Evolutionary conservation across 2,113 vertebrate species (phyloP).

Genomic region (Vimba vimba): DNA sequence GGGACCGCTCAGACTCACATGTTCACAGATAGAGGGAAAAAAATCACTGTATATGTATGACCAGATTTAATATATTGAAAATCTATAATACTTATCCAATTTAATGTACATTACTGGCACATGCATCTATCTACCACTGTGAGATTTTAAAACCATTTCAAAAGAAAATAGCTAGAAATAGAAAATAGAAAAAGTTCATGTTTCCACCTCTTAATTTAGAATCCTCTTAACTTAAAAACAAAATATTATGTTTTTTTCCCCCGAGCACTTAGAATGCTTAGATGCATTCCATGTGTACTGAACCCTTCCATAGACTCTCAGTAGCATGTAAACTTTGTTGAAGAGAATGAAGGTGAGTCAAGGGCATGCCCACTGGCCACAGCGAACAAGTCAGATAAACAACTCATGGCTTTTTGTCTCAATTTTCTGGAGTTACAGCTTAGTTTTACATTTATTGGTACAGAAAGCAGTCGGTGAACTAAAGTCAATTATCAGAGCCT

Average conservation of each 20-base stretch:
- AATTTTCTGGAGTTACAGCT: slow-evolving; percentile 47
- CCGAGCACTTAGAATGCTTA: background rate
- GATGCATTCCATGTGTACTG: background rate
- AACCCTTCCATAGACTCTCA: background rate
- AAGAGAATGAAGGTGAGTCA: slow-evolving; percentile 73
- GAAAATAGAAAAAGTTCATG: too few relatives aligned
- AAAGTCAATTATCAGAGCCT: slow-evolving; percentile 69
- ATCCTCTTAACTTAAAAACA: too few relatives aligned
- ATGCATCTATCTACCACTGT: background rate
- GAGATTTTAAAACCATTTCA: background rate
- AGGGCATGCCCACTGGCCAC: slow-evolving; percentile 65
- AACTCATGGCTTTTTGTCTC: slow-evolving; percentile 43
- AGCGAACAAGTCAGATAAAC: slow-evolving; percentile 42
- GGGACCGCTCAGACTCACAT: background rate
- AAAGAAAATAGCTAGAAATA: too few relatives aligned
- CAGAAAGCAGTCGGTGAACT: slow-evolving; percentile 58
- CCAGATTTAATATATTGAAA: background rate
- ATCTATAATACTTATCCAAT: background rate
- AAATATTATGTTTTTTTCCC: too few relatives aligned
- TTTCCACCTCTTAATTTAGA: background rate
- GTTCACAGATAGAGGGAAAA: background rate
- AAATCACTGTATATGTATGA: background rate
- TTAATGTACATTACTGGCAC: background rate
- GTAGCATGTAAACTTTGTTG: slow-evolving; percentile 31
- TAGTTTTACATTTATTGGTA: slow-evolving; percentile 54